phyloP scores from a whole-genome alignment of 1,140 invertebrate genomes.

The Nebria ingens region DNA sequence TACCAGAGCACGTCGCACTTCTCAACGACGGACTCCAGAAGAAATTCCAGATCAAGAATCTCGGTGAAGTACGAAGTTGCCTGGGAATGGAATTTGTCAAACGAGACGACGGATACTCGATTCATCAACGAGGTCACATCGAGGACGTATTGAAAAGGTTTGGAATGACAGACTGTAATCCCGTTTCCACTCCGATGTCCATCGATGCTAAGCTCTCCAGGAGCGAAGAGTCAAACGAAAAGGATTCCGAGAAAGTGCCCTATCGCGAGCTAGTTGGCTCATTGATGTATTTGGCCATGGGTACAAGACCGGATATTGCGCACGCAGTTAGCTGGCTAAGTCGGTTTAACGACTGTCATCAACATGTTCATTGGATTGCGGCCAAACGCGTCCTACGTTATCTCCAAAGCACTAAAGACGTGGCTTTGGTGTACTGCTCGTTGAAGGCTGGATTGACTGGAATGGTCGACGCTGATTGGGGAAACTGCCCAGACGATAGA shows the following conservation, averaged over 20 bases:
- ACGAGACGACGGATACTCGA: background rate
- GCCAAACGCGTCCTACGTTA: constrained; percentile 28
- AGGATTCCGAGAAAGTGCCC: constrained; percentile 14
- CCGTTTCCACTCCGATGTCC: constrained; percentile 17
- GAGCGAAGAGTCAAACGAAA: constrained; percentile 4
- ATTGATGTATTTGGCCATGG: constrained; percentile 34
- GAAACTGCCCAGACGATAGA: constrained; percentile 17
- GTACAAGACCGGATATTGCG: constrained; percentile 33
- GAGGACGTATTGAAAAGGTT: constrained; percentile 16
- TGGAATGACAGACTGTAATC: constrained; percentile 20
- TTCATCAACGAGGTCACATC: constrained; percentile 15
- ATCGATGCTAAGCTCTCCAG: too few relatives aligned
- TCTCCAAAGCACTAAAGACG: constrained; percentile 24
- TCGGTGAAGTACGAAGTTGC: constrained; percentile 14
- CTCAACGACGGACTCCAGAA: background rate
- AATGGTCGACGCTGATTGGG: constrained; percentile 28
- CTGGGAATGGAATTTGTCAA: constrained; percentile 15
- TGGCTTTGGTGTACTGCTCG: constrained; percentile 10
- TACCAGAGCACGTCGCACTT: background rate
- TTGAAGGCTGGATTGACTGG: background rate
- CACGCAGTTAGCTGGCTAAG: constrained; percentile 28
- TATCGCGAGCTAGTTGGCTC: constrained; percentile 29
- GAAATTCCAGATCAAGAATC: constrained; percentile 17
- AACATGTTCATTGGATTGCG: constrained; percentile 15
- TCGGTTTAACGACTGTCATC: constrained; percentile 27